These are phyloP conservation scores for Parazoanthus swiftii DNA, from an alignment of 92 coral and sea anemone species.

Conservation along the genomic window DNA sequence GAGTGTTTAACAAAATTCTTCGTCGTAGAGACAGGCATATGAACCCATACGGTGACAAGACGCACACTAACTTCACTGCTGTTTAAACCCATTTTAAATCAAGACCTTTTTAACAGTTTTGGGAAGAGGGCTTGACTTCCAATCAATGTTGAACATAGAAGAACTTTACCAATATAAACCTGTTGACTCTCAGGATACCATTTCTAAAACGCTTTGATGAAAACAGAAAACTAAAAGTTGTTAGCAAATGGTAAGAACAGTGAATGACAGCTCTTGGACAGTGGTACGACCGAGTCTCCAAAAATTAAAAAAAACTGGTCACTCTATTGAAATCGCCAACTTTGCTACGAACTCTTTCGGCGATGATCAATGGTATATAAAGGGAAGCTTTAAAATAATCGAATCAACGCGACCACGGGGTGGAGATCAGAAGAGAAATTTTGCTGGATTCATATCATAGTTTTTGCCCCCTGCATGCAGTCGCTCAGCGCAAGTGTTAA, in stretches of 20 bases:
- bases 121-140: too few relatives aligned
- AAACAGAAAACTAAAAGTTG: not conserved
- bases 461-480: not conserved
- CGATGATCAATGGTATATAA: not conserved
- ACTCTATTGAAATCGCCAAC: not conserved
- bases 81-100: not conserved
- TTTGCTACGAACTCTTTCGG: not conserved
- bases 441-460: not conserved
- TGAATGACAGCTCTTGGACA: not conserved
- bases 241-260: not conserved
- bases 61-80: slow-evolving; percentile 21
- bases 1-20: slow-evolving; percentile 64
- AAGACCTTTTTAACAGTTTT: too few relatives aligned
- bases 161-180: not conserved
- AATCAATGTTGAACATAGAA: too few relatives aligned
- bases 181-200: not conserved
- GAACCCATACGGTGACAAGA: slow-evolving; percentile 18
- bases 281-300: not conserved
- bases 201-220: not conserved
- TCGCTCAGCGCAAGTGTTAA: not conserved
- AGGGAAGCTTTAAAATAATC: not conserved
- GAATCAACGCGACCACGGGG: not conserved
- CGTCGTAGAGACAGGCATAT: slow-evolving; percentile 41
- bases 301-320: not conserved
- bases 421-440: not conserved